A percentile compares a stretch with the other conserved stretches of the same genome.
These are phyloP conservation scores for Menidia beryllina DNA, from an alignment of 2,113 vertebrate genomes.

Conservation along the genomic window DNA sequence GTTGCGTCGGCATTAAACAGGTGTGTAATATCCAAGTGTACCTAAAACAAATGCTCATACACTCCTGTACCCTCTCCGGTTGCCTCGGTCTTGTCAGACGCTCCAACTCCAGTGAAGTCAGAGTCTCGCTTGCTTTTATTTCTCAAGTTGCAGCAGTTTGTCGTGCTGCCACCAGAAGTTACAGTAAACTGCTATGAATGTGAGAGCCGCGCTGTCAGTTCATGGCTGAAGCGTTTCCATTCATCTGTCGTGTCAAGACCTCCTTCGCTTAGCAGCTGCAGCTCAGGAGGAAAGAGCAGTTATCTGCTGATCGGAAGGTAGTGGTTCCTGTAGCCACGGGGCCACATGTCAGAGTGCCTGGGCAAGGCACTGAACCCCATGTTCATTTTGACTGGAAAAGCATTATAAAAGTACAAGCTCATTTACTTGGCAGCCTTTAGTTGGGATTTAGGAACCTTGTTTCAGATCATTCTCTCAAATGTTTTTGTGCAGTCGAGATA, in stretches of 20 bases:
- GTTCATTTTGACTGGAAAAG: too few relatives aligned
- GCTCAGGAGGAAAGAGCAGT: too few relatives aligned
- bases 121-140: background rate
- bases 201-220: background rate
- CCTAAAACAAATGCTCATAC: background rate
- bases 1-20: too few relatives aligned
- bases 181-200: background rate
- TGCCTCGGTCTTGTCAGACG: too few relatives aligned
- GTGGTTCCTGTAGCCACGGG: too few relatives aligned
- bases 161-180: background rate
- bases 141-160: background rate
- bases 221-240: background rate
- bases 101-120: background rate
- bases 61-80: background rate
- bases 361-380: too few relatives aligned
- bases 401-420: too few relatives aligned
- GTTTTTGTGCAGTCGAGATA: conserved; percentile 1
- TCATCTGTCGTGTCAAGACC: background rate
- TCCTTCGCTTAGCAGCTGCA: background rate
- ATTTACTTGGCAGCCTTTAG: background rate
- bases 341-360: too few relatives aligned
- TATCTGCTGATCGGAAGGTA: too few relatives aligned
- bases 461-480: conserved; percentile 1
- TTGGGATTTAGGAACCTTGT: conserved; percentile 9
- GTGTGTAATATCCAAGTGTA: background rate